phyloP scores from a whole-genome alignment of 2,113 vertebrate genomes.

The Chauna torquata region DNA sequence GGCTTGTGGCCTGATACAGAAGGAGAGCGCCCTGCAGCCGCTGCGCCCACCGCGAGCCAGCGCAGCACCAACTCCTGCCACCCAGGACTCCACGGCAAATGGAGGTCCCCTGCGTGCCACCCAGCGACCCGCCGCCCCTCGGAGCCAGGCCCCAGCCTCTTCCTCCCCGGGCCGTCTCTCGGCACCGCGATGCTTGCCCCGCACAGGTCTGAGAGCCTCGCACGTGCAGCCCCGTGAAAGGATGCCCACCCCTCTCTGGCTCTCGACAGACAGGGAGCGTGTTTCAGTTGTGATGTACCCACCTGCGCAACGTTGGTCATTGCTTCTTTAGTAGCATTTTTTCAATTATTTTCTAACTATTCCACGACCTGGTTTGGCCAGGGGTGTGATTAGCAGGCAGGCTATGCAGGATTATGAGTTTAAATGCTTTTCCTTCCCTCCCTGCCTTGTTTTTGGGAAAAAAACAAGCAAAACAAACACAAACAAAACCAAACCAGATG shows the following conservation, averaged over 20 bases:
- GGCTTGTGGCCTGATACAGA: not conserved
- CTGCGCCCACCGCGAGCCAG: accelerated
- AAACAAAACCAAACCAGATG: constrained; percentile 48
- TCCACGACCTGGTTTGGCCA: not conserved
- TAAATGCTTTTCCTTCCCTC: not conserved
- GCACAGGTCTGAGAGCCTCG: accelerated
- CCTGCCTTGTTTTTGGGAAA: not conserved
- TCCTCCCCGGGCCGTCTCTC: not conserved
- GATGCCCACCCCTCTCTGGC: not conserved
- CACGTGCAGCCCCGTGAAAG: accelerated
- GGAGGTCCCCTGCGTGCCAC: not conserved
- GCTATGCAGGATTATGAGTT: not conserved
- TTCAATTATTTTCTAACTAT: not conserved
- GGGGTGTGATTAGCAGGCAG: not conserved
- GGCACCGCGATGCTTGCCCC: accelerated
- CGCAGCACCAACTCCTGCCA: not conserved
- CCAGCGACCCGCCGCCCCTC: accelerated
- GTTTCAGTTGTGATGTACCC: accelerated
- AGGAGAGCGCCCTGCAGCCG: not conserved
- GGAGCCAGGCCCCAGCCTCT: accelerated
- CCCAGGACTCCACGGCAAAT: accelerated
- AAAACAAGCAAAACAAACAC: constrained; percentile 12
- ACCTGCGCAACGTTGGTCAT: accelerated
- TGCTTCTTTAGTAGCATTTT: not conserved
- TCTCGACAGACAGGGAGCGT: accelerated